Percentiles rank a stretch among this genome's conserved stretches.
Evolutionary conservation across 2,888 invertebrate genomes (phyloP).

Genomic region (Emmelina monodactyla): DNA sequence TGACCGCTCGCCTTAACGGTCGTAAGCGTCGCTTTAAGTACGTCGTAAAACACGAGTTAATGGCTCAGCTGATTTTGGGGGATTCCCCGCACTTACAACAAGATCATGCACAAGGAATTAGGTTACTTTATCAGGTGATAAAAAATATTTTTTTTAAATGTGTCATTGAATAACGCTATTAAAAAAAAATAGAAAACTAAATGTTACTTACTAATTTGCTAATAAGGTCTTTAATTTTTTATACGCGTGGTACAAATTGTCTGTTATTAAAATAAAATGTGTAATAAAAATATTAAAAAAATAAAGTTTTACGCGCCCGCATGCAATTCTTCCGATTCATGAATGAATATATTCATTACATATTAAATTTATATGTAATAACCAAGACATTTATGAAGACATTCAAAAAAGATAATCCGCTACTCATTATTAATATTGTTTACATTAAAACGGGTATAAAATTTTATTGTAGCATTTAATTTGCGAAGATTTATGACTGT

Average conservation of each 20-base stretch:
- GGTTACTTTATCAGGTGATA: no score
- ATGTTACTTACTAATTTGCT: no score
- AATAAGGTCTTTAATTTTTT: no score
- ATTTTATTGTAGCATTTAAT: constrained; percentile 1
- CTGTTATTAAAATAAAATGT: no score
- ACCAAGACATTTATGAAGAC: constrained; percentile 3
- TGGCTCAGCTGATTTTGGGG: constrained; percentile 37
- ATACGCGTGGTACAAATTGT: no score
- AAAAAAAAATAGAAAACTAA: no score
- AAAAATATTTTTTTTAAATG: no score
- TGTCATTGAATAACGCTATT: no score
- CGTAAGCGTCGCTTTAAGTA: constrained; percentile 25
- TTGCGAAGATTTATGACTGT: neutral
- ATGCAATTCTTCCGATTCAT: constrained; percentile 1
- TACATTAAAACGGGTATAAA: neutral
- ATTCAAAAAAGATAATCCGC: constrained; percentile 1
- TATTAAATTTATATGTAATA: neutral
- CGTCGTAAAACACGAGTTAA: constrained; percentile 55
- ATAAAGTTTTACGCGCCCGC: no score
- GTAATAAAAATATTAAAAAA: no score
- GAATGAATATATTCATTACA: neutral
- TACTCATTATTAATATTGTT: constrained; percentile 1
- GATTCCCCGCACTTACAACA: constrained; percentile 34
- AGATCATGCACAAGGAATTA: no score
- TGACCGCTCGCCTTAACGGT: constrained; percentile 11